Evolutionary conservation across 2,113 vertebrate species (phyloP).

Genomic region (Aphelocoma coerulescens): DNA sequence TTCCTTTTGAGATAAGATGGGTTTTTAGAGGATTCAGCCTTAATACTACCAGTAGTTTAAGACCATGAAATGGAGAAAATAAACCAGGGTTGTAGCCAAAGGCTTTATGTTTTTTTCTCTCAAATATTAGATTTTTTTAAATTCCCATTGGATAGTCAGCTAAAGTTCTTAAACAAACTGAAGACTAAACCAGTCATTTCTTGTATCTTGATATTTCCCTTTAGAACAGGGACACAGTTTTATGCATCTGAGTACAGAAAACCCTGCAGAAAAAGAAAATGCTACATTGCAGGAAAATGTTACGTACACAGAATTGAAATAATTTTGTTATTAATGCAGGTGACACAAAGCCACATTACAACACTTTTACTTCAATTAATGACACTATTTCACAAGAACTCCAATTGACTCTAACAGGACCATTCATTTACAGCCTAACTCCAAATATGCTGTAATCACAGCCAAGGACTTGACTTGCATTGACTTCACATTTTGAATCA

Average conservation of each 20-base stretch:
- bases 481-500: background rate
- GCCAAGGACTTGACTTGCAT: background rate
- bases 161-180: background rate
- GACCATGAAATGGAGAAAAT: background rate
- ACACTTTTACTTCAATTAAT: background rate
- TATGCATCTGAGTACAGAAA: background rate
- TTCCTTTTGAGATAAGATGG: background rate
- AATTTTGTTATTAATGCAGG: background rate
- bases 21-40: background rate
- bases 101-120: background rate
- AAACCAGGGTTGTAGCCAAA: background rate
- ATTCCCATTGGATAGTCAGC: background rate
- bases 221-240: background rate
- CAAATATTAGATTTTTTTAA: background rate
- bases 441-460: background rate
- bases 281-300: background rate
- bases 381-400: background rate
- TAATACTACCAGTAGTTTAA: background rate
- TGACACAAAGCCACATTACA: background rate
- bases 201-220: background rate
- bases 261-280: background rate
- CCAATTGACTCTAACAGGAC: background rate
- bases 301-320: background rate
- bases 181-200: background rate
- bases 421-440: background rate